Conservation (phyloP, 2,888 invertebrate genomes). For the Mechanitis messenoides region DNA sequence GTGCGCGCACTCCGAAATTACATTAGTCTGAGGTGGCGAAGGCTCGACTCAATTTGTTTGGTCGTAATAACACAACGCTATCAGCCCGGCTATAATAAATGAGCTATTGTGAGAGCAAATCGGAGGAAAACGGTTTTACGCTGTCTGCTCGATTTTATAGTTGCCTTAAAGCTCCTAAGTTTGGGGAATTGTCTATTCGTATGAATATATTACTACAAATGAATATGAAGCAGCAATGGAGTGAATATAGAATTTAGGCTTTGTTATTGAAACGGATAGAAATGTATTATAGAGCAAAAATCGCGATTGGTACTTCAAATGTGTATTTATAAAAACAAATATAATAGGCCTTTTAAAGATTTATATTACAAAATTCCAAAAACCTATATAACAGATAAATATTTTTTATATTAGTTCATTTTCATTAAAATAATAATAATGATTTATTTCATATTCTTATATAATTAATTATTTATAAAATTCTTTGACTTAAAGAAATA, state of each 20-base stretch:
- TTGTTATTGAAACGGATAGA: neutral
- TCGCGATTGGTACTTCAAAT: neutral
- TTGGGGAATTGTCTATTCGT: constrained; percentile 24
- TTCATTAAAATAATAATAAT: no score
- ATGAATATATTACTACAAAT: constrained; percentile 19
- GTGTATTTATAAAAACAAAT: neutral
- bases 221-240: constrained; percentile 1
- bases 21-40: constrained; percentile 78
- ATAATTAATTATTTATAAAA: no score
- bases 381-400: no score
- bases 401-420: no score
- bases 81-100: constrained; percentile 73
- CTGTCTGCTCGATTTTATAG: constrained; percentile 64
- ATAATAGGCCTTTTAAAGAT: neutral
- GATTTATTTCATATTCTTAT: no score
- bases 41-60: constrained; percentile 77
- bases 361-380: no score
- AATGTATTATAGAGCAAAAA: neutral
- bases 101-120: constrained; percentile 73
- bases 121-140: constrained; percentile 66
- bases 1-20: constrained; percentile 73
- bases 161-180: constrained; percentile 24
- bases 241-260: constrained; percentile 4
- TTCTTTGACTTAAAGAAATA: no score
- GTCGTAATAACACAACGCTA: constrained; percentile 73